Conservation (phyloP, 2,888 invertebrate species). For the Sminthurides aquaticus region DNA sequence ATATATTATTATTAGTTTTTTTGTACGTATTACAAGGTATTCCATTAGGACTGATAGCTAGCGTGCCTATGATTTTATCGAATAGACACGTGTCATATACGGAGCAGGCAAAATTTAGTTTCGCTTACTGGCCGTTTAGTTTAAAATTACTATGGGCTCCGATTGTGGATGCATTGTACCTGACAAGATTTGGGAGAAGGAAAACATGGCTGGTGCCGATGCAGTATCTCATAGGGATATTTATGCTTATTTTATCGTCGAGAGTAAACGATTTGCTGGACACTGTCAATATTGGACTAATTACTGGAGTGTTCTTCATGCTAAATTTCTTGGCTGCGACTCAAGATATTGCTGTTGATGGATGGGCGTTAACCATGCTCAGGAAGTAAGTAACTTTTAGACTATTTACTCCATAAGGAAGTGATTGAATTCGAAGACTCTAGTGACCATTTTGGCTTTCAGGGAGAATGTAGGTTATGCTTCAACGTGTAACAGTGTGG, state of each 20-base stretch:
- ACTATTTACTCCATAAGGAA: neutral
- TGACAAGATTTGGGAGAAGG: conserved; percentile 74
- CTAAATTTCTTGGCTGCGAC: conserved; percentile 96
- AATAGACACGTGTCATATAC: conserved; percentile 86
- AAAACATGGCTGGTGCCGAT: conserved; percentile 94
- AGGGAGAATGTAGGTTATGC: conserved; percentile 94
- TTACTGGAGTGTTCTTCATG: conserved; percentile 80
- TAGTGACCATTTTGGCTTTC: conserved; percentile 44
- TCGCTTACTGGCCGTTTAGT: conserved; percentile 55
- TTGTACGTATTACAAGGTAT: conserved; percentile 91
- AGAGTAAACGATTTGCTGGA: conserved; percentile 68
- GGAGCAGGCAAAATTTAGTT: conserved; percentile 66
- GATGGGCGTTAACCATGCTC: conserved; percentile 98
- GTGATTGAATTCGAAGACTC: neutral
- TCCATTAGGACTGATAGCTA: conserved; percentile 86
- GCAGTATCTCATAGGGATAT: conserved; percentile 81
- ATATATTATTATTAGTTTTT: conserved; percentile 79
- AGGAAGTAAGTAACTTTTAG: conserved; percentile 58
- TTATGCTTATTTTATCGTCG: conserved; percentile 79
- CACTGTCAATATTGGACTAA: conserved; percentile 60
- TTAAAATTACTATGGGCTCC: conserved; percentile 97
- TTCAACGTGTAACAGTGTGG: conserved; percentile 96
- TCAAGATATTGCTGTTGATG: conserved; percentile 98
- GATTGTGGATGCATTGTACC: conserved; percentile 87
- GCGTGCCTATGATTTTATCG: conserved; percentile 91